Base-by-base conservation (phyloP, 2,888 invertebrate species). In the Tiphia femorata region DNA sequence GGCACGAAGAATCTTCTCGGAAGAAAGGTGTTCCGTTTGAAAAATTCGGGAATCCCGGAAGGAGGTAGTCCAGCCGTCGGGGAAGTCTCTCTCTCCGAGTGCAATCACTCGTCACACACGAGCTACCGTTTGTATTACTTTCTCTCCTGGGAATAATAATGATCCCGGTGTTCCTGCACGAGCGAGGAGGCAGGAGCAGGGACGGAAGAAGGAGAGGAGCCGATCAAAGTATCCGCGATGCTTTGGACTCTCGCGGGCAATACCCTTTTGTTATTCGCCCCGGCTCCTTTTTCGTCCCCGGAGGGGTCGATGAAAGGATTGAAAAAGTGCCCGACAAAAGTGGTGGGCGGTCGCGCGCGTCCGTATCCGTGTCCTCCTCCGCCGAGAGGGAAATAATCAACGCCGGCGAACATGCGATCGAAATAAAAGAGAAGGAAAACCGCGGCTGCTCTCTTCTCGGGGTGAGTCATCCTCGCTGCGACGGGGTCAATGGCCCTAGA, bases 251-350 rank as follows among this genome's bases (percentile, higher is more conserved):
- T n/a, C n/a, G n/a, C 48, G 52, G 33, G 70, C 58, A 64, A 61
- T 61, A 48, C 48, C 57, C 48, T 62, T 63, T 70, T 71, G 71
- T 70, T 71, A 68, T 58, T n/a, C 33, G 68, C 40, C 57, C 66
- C 66, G 55, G 55, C 59, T 49, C 49, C 59, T 37, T n/a, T n/a
- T 59, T 61, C 62, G 33, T n/a, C n/a, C n/a, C n/a, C 47, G 37
- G 46, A 64, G 51, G 64, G 66, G 70, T 62, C 65, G 72, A 64
- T 66, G 70, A 66, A 70, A 70, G 70, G 59, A 70, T 70, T 65
- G 71, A 52, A 61, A 67, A 67, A 67, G 71, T 64, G 59, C 38
- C 60, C 47, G 19, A 67, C 70, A 70, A 70, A 70, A 62, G 56
- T 64, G 62, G 58, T 67, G 51, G 70, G 70, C 67, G 70, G 70